Evolutionary conservation across 2,888 invertebrate species (phyloP).

Genomic region (Macrosoma leucophasiata): DNA sequence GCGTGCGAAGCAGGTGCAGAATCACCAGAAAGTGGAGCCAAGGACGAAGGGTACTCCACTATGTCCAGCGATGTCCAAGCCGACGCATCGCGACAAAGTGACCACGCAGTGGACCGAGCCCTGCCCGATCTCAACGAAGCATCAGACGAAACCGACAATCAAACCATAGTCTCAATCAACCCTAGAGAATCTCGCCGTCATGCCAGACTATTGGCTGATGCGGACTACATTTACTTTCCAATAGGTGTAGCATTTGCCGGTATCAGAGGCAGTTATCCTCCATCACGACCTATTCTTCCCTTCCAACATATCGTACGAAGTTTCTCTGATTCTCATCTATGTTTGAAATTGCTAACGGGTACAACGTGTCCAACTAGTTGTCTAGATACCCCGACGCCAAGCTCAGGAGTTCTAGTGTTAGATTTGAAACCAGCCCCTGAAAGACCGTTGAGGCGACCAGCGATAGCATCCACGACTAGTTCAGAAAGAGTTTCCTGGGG

Average conservation of each 20-base stretch:
- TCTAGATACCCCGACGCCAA: conserved; percentile 76
- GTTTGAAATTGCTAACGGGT: conserved; percentile 80
- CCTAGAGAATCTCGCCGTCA: conserved; percentile 69
- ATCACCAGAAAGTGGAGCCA: conserved; percentile 84
- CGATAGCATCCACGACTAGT: conserved; percentile 68
- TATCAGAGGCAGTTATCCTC: conserved; percentile 83
- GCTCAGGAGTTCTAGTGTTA: conserved; percentile 77
- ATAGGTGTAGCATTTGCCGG: conserved; percentile 78
- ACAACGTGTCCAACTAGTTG: conserved; percentile 71
- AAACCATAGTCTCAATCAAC: conserved; percentile 69
- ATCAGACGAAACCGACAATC: conserved; percentile 81
- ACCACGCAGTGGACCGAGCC: conserved; percentile 72
- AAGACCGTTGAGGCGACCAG: conserved; percentile 75
- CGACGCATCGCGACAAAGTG: conserved; percentile 78
- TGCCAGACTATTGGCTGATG: conserved; percentile 76
- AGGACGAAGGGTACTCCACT: conserved; percentile 89
- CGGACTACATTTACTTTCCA: conserved; percentile 81
- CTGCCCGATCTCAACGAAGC: conserved; percentile 84
- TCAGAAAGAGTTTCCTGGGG: conserved; percentile 76
- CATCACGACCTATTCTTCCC: conserved; percentile 80
- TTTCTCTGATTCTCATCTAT: conserved; percentile 84
- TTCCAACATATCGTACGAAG: conserved; percentile 85
- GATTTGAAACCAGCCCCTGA: conserved; percentile 76
- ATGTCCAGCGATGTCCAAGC: conserved; percentile 90
- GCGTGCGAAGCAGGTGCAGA: conserved; percentile 82